Conservation (phyloP, 92 coral and sea anemone genomes). For the Epizoanthus ramosus region DNA sequence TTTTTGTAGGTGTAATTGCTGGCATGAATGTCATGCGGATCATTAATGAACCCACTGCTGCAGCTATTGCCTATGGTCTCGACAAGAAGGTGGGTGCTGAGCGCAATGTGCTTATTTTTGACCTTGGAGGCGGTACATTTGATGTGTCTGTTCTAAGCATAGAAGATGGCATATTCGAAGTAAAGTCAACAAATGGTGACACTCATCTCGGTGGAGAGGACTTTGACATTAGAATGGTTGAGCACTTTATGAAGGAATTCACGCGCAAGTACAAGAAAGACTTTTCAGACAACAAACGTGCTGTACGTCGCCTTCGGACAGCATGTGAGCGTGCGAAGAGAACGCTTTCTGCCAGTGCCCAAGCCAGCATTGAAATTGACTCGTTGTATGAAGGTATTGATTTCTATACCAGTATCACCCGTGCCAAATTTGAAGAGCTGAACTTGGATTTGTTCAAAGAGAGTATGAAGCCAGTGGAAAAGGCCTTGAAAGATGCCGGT, state of each 20-base stretch:
- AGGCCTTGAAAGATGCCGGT: conserved; percentile 56
- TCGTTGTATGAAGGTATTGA: conserved; percentile 81
- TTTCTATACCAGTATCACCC: conserved; percentile 58
- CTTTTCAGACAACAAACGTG: conserved; percentile 69
- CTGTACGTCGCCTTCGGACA: conserved; percentile 75
- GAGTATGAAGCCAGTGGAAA: conserved; percentile 54
- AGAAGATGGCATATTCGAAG: conserved; percentile 86
- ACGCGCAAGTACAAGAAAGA: conserved; percentile 72
- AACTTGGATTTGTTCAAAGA: conserved; percentile 56
- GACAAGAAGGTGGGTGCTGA: conserved; percentile 69
- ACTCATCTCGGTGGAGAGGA: conserved; percentile 87
- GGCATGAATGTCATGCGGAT: conserved; percentile 81
- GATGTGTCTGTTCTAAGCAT: conserved; percentile 80
- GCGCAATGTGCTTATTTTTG: conserved; percentile 74
- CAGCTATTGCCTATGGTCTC: conserved; percentile 83
- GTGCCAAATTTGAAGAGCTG: conserved; percentile 71
- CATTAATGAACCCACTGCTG: conserved; percentile 85
- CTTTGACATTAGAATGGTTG: conserved; percentile 74
- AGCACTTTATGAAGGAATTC: conserved; percentile 58
- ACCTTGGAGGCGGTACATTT: conserved; percentile 84
- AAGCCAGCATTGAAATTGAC: conserved; percentile 77
- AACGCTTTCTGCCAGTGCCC: conserved; percentile 68
- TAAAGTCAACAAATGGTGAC: conserved; percentile 75
- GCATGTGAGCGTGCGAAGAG: conserved; percentile 84
- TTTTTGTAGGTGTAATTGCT: conserved; percentile 61